Evolutionary conservation across 2,888 invertebrate species (phyloP).

Genomic region (Charanyca ferruginea): DNA sequence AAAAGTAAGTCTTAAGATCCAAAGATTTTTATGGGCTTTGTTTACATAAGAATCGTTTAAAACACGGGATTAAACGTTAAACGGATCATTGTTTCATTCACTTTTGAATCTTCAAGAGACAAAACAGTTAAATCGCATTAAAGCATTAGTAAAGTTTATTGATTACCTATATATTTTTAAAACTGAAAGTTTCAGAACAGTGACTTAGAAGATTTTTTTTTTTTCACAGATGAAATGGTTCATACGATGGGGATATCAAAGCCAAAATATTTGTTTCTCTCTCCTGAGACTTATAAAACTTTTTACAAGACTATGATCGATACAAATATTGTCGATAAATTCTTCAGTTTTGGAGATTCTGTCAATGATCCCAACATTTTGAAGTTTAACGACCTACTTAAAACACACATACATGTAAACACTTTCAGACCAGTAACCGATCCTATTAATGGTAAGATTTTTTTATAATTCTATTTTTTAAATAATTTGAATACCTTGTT

Average conservation of each 20-base stretch:
- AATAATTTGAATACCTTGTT: slow-evolving; percentile 10
- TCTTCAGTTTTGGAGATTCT: slow-evolving; percentile 71
- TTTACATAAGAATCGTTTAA: too few relatives aligned
- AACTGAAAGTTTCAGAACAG: too few relatives aligned
- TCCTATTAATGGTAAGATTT: slow-evolving; percentile 70
- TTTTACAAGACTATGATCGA: slow-evolving; percentile 68
- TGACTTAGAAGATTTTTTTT: neutral
- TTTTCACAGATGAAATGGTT: slow-evolving; percentile 78
- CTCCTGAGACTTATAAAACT: slow-evolving; percentile 70
- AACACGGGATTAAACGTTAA: too few relatives aligned
- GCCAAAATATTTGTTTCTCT: slow-evolving; percentile 79
- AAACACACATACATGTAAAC: slow-evolving; percentile 62
- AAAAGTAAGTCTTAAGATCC: slow-evolving; percentile 69
- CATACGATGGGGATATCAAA: slow-evolving; percentile 78
- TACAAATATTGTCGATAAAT: slow-evolving; percentile 66
- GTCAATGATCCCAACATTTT: slow-evolving; percentile 53
- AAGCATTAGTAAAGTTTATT: neutral
- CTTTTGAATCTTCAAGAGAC: slow-evolving; percentile 12
- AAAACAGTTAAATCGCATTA: neutral
- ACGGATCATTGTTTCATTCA: slow-evolving; percentile 7
- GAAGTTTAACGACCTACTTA: slow-evolving; percentile 69
- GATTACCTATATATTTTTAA: too few relatives aligned
- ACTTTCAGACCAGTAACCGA: slow-evolving; percentile 65
- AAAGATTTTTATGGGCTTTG: too few relatives aligned
- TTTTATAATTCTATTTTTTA: slow-evolving; percentile 18